Conservation (phyloP, 1,140 invertebrate genomes). For the Pollicipes pollicipes region DNA sequence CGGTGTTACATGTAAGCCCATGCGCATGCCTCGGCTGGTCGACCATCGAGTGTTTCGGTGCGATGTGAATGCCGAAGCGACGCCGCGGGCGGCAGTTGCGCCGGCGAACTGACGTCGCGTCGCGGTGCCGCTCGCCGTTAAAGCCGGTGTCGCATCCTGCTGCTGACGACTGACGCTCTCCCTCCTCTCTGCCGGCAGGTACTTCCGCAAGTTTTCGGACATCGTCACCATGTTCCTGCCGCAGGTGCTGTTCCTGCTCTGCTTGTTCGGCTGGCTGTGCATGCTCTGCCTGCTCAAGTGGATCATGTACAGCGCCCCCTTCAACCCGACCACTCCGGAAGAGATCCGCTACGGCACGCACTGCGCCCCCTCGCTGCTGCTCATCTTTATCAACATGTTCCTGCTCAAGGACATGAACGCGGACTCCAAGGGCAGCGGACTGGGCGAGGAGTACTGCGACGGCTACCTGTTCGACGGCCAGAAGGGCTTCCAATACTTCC, state of each 20-base stretch:
- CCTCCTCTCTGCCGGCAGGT: constrained; percentile 29
- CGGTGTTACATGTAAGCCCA: too few species aligned
- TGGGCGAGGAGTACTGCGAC: not conserved
- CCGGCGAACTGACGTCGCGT: too few species aligned
- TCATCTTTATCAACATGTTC: constrained; percentile 45
- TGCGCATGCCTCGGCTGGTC: too few species aligned
- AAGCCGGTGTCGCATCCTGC: too few species aligned
- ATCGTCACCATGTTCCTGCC: constrained; percentile 85
- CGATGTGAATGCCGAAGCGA: too few species aligned
- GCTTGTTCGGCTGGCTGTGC: constrained; percentile 86
- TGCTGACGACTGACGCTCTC: too few species aligned
- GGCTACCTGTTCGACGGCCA: constrained; percentile 32
- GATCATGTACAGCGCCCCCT: constrained; percentile 43
- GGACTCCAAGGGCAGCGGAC: constrained; percentile 10
- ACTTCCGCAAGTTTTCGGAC: constrained; percentile 57
- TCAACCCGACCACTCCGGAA: constrained; percentile 14
- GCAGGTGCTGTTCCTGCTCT: constrained; percentile 71
- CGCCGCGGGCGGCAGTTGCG: too few species aligned
- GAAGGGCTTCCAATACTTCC: constrained; percentile 45
- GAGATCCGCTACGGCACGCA: constrained; percentile 9
- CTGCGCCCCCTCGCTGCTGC: constrained; percentile 42
- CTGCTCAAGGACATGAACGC: constrained; percentile 25
- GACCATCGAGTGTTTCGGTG: too few species aligned
- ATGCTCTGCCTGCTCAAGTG: constrained; percentile 79
- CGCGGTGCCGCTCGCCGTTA: too few species aligned